Conservation (phyloP, 2,113 vertebrate genomes). For the Campylorhamphus procurvoides region DNA sequence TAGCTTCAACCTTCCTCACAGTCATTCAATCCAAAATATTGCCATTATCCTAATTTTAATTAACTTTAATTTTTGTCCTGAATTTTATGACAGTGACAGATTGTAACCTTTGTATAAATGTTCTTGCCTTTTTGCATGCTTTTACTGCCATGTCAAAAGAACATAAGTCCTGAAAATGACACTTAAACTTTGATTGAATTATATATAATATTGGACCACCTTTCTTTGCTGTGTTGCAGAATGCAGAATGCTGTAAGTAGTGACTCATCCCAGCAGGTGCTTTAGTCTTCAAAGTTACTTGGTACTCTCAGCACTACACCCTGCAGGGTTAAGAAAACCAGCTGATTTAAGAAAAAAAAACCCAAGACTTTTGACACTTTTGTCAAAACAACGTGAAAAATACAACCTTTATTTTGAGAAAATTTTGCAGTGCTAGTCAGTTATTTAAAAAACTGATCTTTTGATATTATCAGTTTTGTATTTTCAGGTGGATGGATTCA, state of each 20-base stretch:
- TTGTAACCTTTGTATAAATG: not conserved
- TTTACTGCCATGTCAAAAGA: not conserved
- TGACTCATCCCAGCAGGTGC: conserved; percentile 18
- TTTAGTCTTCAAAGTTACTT: not conserved
- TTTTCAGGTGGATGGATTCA: not conserved
- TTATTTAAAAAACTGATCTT: not conserved
- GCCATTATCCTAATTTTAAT: not conserved
- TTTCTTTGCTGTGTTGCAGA: not conserved
- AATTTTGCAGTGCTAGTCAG: not conserved
- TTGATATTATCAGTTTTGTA: not conserved
- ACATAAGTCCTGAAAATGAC: conserved; percentile 1
- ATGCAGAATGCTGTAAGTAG: not conserved
- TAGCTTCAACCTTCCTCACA: not conserved
- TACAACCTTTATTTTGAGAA: not conserved
- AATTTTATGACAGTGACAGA: not conserved
- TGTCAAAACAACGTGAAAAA: not conserved
- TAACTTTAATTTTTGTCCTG: not conserved
- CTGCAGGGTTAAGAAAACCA: not conserved
- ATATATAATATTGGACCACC: not conserved
- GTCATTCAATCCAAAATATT: not conserved
- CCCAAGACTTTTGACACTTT: not conserved
- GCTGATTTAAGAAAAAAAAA: not conserved
- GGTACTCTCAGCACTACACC: not conserved
- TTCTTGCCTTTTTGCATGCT: not conserved
- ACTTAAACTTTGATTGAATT: not conserved